Evolutionary conservation across 2,113 vertebrate genomes (phyloP).

Genomic region (Athene noctua): DNA sequence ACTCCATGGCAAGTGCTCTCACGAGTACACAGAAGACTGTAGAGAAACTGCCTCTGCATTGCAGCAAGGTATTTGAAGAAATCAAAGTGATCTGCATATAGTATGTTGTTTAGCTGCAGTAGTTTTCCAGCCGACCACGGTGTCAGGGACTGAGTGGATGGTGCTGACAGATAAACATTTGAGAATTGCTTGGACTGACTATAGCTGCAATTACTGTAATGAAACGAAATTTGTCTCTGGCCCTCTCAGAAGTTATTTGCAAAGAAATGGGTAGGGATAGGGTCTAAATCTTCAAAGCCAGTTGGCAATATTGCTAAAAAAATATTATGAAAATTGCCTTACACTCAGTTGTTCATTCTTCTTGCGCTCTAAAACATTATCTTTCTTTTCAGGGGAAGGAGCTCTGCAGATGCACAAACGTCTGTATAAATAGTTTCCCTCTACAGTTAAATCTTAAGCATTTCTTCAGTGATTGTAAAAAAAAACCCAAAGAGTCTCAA

Average conservation of each 20-base stretch:
- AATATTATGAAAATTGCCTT: conserved; percentile 4
- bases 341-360: background rate
- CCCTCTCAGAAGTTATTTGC: conserved; percentile 4
- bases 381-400: conserved; percentile 12
- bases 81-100: conserved; percentile 48
- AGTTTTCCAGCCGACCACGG: conserved; percentile 8
- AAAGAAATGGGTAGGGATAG: background rate
- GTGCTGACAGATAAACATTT: conserved; percentile 24
- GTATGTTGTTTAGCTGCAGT: conserved; percentile 38
- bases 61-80: conserved; percentile 48
- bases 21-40: background rate
- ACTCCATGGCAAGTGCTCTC: background rate
- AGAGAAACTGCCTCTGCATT: conserved; percentile 46
- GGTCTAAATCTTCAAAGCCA: conserved; percentile 35
- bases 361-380: background rate
- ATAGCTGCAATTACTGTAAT: conserved; percentile 37
- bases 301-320: background rate
- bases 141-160: background rate
- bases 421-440: background rate
- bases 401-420: background rate
- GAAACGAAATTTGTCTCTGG: background rate
- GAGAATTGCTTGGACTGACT: background rate
- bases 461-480: background rate
- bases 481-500: background rate
- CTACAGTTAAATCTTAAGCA: background rate